These are phyloP conservation scores for Capreolus pygargus DNA, from an alignment of 2,113 vertebrate genomes.

Conservation along the genomic window DNA sequence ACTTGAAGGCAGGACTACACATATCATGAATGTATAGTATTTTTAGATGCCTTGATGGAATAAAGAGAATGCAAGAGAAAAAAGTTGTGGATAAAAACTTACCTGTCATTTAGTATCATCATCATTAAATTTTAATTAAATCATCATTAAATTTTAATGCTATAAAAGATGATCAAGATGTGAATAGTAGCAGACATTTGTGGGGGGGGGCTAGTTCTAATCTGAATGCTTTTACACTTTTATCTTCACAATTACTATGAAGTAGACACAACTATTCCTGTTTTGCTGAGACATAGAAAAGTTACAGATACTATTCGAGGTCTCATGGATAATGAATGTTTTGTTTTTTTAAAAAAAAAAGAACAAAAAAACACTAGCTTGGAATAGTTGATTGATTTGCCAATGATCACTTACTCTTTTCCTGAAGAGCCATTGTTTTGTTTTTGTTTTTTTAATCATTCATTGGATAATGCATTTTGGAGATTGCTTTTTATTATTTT, in stretches of 20 bases:
- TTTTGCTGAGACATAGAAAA: neutral
- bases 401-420: neutral
- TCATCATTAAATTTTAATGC: neutral
- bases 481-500: neutral
- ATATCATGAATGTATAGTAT: neutral
- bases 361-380: neutral
- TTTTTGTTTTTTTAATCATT: neutral
- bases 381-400: neutral
- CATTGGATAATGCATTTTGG: conserved; percentile 19
- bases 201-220: neutral
- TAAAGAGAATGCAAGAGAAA: neutral
- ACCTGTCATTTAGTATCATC: neutral
- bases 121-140: neutral
- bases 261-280: neutral
- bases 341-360: neutral
- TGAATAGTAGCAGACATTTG: neutral
- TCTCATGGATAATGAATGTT: conserved; percentile 18
- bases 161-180: neutral
- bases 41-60: conserved; percentile 7
- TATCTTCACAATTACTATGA: neutral
- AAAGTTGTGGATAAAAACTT: conserved; percentile 24
- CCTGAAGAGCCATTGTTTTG: neutral
- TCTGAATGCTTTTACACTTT: neutral
- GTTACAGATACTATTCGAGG: neutral
- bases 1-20: neutral